Evolutionary conservation across 2,113 vertebrate genomes (phyloP), one percentile per base, ranked within the genome.

Genomic region (Sturnus vulgaris): DNA sequence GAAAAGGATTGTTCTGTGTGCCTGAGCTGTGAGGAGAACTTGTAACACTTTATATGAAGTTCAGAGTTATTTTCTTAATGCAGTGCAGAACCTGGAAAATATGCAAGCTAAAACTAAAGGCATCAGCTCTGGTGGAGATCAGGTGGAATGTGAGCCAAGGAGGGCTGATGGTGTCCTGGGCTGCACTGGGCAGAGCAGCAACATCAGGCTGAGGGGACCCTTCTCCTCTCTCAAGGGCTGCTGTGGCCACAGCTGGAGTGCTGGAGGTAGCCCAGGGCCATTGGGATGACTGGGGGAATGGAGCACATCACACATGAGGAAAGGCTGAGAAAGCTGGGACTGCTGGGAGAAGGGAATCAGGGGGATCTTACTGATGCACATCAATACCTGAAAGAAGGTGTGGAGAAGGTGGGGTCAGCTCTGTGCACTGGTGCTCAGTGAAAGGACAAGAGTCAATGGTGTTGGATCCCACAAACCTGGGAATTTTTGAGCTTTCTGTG

Each of bases 221-320:
- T 8, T 35, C 35, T 30, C 24, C 24, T 82, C 31, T 30, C 21
- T 22, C 21, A 47, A 47, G 46, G 46, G 21, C 46, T 33, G 49
- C 49, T 49, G 12, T 10, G 33, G 24, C 23, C 20, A 53, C 52
- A 30, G 15, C 15, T 53, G 52, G 27, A 53, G 28, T 17, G 50
- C 50, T 52, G 50, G 50, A 52, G 5, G 31, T 49, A 76, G 57
- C 49, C 35, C 47, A 35, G 27, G 44, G 12, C 3, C 40, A 27
- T 2, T 5, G 17, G 12, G 14, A 3, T 27, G 56, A 15, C 19
- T 21, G 33, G 37, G 22, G 37, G 22, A 42, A 28, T 52, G 25
- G 11, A 85, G n/a, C 7, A 35, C 24, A 40, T n/a, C n/a, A 19
- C 23, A 1, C 0, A 1, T 15, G 19, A n/a, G 46, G 20, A 35